phyloP scores from a whole-genome alignment of 2,888 invertebrate genomes.

The Amiota communis region DNA sequence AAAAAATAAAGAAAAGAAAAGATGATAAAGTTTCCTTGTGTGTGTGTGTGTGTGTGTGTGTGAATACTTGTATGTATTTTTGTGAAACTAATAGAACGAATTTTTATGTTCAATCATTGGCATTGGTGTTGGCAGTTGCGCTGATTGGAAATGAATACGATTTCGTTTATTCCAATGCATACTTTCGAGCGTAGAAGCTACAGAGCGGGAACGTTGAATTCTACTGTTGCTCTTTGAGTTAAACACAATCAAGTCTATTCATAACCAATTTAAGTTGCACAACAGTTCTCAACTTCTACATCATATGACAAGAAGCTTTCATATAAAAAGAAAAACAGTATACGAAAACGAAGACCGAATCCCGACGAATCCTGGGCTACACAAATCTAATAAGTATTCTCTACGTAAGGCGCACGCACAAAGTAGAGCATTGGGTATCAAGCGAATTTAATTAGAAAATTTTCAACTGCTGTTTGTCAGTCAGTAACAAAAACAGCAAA shows the following conservation, averaged over 20 bases:
- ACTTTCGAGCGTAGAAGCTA: background rate
- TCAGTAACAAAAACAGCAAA: background rate
- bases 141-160: constrained; percentile 17
- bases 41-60: constrained; percentile 42
- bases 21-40: constrained; percentile 22
- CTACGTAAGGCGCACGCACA: constrained; percentile 45
- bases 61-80: constrained; percentile 29
- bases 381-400: constrained; percentile 48
- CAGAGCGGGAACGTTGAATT: too few relatives aligned
- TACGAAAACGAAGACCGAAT: constrained; percentile 33
- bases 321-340: background rate
- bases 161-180: constrained; percentile 11
- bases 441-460: constrained; percentile 69
- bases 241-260: constrained; percentile 23
- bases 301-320: constrained; percentile 16
- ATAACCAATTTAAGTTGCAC: constrained; percentile 25
- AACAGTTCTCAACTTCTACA: constrained; percentile 15
- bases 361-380: constrained; percentile 27
- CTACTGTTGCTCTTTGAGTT: background rate
- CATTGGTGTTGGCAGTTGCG: constrained; percentile 30
- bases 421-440: constrained; percentile 57
- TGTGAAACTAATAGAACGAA: background rate
- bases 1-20: constrained; percentile 22
- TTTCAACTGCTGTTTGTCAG: constrained; percentile 52
- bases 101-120: constrained; percentile 36